Percentiles rank a stretch among this genome's conserved stretches.
phyloP scores from a whole-genome alignment of 2,113 vertebrate genomes.

The Piprites chloris region DNA sequence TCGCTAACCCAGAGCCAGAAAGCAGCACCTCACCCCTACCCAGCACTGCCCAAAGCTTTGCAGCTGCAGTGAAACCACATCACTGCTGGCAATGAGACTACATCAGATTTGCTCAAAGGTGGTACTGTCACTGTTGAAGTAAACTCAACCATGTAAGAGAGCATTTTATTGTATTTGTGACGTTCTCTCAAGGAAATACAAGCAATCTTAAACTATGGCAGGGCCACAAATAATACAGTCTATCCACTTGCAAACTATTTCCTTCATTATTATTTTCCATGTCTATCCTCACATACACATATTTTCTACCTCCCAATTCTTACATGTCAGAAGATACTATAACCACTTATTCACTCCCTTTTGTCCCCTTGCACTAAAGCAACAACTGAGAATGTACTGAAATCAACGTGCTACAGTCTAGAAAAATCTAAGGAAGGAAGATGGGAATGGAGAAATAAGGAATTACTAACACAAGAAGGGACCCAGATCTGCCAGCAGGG shows the following conservation, averaged over 20 bases:
- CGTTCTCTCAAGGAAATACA: too few species aligned
- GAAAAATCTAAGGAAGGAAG: not conserved
- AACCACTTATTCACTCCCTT: not conserved
- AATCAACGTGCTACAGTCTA: not conserved
- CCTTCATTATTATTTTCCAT: not conserved
- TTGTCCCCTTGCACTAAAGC: not conserved
- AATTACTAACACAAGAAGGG: not conserved
- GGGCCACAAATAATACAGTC: not conserved
- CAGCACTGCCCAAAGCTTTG: not conserved
- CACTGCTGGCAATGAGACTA: not conserved
- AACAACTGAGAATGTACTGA: not conserved
- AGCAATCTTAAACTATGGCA: not conserved
- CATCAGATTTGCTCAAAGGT: not conserved
- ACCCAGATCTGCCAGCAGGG: not conserved
- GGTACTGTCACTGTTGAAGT: not conserved
- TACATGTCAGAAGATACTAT: not conserved
- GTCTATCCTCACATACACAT: accelerated
- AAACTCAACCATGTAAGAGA: not conserved
- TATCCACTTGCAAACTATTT: not conserved
- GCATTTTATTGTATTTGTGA: not conserved
- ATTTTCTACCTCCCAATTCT: not conserved
- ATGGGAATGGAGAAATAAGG: not conserved
- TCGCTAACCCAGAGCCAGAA: conserved; percentile 35
- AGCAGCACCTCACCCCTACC: conserved; percentile 11
- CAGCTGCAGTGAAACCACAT: not conserved